These are phyloP conservation scores for Rhynchophorus ferrugineus DNA, from an alignment of 1,140 invertebrate species.

Conservation along the genomic window DNA sequence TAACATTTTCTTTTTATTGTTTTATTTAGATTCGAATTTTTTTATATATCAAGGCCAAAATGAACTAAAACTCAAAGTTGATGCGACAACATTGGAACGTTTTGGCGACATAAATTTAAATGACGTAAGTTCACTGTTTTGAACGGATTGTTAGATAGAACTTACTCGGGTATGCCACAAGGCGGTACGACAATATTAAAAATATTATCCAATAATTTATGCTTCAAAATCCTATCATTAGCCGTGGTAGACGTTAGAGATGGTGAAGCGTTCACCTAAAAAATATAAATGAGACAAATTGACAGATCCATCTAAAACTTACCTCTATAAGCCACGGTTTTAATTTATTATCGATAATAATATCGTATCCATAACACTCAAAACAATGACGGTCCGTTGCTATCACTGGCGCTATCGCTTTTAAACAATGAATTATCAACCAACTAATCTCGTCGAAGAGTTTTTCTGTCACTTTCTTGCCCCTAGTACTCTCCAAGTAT, in stretches of 20 bases:
- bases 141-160: no score
- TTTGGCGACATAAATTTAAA: no score
- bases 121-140: no score
- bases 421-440: conserved; percentile 80
- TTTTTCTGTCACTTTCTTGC: conserved; percentile 78
- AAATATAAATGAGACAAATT: conserved; percentile 22
- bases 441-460: conserved; percentile 80
- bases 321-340: conserved; percentile 77
- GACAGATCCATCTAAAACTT: not conserved
- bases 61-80: no score
- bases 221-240: conserved; percentile 92
- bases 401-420: conserved; percentile 69
- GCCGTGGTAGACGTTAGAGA: conserved; percentile 91
- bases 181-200: conserved; percentile 84
- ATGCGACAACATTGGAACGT: no score
- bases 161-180: conserved; percentile 81
- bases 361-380: conserved; percentile 81
- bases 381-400: conserved; percentile 73
- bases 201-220: conserved; percentile 92
- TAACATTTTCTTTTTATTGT: no score
- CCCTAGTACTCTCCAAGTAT: conserved; percentile 84
- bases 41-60: no score
- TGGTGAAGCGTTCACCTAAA: conserved; percentile 88
- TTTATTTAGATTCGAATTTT: no score
- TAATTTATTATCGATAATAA: conserved; percentile 76